Conservation (phyloP, 2,888 invertebrate genomes). For the Euzetes globulus region DNA sequence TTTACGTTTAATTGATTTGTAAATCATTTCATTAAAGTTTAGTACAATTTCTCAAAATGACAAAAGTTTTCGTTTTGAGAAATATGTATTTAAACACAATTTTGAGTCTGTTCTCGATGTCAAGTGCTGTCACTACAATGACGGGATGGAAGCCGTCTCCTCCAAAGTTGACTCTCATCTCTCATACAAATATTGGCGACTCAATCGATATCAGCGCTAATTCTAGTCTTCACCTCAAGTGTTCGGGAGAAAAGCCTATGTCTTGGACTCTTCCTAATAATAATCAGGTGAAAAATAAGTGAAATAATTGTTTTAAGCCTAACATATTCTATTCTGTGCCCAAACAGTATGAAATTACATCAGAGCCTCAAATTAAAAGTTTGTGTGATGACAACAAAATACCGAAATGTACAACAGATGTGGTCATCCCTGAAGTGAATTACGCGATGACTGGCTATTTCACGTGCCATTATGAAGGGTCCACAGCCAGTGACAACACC, state of each 20-base stretch:
- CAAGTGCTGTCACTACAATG: conserved; percentile 12
- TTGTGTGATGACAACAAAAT: neutral
- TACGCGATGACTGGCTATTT: conserved; percentile 39
- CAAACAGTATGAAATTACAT: neutral
- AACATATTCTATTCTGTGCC: neutral
- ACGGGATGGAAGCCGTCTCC: neutral
- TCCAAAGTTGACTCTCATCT: conserved; percentile 28
- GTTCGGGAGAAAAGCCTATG: conserved; percentile 46
- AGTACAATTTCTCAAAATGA: neutral
- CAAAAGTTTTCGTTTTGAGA: neutral
- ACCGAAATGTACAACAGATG: conserved; percentile 21
- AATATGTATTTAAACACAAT: conserved; percentile 4
- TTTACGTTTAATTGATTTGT: too few species aligned
- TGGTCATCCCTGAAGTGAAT: conserved; percentile 29
- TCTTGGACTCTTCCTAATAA: conserved; percentile 39
- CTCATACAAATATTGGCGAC: conserved; percentile 25
- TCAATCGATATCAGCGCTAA: conserved; percentile 45
- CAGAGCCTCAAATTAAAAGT: neutral
- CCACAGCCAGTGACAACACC: neutral
- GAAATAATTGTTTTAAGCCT: too few species aligned
- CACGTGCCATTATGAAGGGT: conserved; percentile 35
- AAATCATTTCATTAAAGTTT: too few species aligned
- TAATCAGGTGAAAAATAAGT: too few species aligned
- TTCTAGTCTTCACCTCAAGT: conserved; percentile 45
- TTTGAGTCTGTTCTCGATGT: neutral